phyloP scores from a whole-genome alignment of 2,888 invertebrate genomes.

The Pinctada fucata region DNA sequence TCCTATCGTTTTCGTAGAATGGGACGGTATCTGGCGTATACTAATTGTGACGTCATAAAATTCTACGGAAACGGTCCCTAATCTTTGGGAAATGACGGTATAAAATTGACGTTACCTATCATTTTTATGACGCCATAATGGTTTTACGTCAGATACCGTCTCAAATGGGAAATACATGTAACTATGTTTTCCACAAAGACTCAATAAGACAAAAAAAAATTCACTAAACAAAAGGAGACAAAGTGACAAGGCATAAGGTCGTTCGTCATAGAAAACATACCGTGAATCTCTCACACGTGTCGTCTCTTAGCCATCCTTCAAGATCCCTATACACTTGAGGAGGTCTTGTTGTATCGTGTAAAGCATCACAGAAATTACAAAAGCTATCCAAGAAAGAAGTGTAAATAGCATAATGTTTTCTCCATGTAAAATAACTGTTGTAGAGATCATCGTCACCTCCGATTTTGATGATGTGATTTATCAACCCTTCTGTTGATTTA shows the following conservation, averaged over 20 bases:
- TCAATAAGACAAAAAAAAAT: too few relatives aligned
- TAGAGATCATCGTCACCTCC: conserved; percentile 54
- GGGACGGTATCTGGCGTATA: too few relatives aligned
- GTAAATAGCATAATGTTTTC: conserved; percentile 43
- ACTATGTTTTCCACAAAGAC: too few relatives aligned
- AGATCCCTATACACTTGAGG: conserved; percentile 50
- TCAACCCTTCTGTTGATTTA: conserved; percentile 36
- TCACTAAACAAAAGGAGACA: too few relatives aligned
- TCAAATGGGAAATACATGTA: too few relatives aligned
- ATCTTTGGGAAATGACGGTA: too few relatives aligned
- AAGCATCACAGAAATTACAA: conserved; percentile 59
- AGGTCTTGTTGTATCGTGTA: conserved; percentile 49
- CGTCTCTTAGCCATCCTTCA: conserved; percentile 51
- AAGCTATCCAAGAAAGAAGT: conserved; percentile 31
- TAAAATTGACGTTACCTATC: too few relatives aligned
- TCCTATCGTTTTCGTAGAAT: too few relatives aligned
- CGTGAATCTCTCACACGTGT: conserved; percentile 46
- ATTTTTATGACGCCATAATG: too few relatives aligned
- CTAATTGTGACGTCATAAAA: too few relatives aligned
- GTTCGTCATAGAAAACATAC: conserved; percentile 28
- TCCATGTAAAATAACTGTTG: conserved; percentile 61
- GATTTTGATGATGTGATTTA: conserved; percentile 48
- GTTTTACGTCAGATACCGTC: too few relatives aligned
- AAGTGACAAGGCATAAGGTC: not conserved
- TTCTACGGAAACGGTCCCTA: too few relatives aligned